Percentiles rank a stretch among this genome's conserved stretches.
Conservation (phyloP, 2,113 vertebrate species). For the Trematomus loennbergii region DNA sequence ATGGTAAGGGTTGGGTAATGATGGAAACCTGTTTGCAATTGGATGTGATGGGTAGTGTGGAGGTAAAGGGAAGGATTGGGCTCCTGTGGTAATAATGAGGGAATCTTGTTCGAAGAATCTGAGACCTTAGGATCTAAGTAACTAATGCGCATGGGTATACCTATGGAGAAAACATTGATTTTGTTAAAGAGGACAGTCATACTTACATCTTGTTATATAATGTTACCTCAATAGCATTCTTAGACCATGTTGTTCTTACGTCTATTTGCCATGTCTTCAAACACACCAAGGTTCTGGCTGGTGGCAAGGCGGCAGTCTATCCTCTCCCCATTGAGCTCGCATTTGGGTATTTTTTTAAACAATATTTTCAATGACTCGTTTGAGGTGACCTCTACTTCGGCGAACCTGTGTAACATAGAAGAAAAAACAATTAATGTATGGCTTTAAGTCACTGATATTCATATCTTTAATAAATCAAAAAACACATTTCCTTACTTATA, state of each 20-base stretch:
- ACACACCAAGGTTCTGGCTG: slow-evolving; percentile 89
- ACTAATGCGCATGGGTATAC: slow-evolving; percentile 87
- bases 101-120: slow-evolving; percentile 66
- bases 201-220: not conserved
- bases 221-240: not conserved
- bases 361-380: slow-evolving; percentile 90
- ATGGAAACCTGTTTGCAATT: slow-evolving; percentile 56
- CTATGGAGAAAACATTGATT: slow-evolving; percentile 70
- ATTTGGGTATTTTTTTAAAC: slow-evolving; percentile 89
- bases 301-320: slow-evolving; percentile 92
- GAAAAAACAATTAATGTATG: not conserved
- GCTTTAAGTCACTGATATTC: not conserved
- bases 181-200: not conserved
- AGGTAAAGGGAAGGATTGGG: slow-evolving; percentile 46
- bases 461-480: not conserved
- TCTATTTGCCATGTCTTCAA: slow-evolving; percentile 93
- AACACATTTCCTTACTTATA: not conserved
- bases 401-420: slow-evolving; percentile 84
- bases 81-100: slow-evolving; percentile 75
- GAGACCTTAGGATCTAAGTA: slow-evolving; percentile 81
- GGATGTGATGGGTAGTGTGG: slow-evolving; percentile 56
- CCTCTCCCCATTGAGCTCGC: slow-evolving; percentile 90
- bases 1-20: slow-evolving; percentile 57
- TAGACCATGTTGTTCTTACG: slow-evolving; percentile 83
- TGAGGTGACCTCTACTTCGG: slow-evolving; percentile 91